Evolutionary conservation across 92 coral and sea anemone species (phyloP).

Genomic region (Actinernus sp.): DNA sequence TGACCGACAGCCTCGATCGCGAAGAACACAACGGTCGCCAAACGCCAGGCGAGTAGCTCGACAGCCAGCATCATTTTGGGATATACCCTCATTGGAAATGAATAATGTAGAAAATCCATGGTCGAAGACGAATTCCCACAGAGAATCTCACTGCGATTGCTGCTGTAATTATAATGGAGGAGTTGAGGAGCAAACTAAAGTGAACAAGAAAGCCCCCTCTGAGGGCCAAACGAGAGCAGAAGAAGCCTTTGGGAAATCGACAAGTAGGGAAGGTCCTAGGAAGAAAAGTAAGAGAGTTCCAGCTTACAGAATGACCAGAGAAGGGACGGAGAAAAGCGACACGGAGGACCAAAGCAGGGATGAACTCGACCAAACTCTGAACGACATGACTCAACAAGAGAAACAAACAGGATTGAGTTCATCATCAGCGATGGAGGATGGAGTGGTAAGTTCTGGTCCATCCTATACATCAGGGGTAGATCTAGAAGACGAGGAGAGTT

Average conservation of each 20-base stretch:
- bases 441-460: too few species aligned
- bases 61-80: conserved; percentile 1
- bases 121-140: neutral
- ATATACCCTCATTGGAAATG: neutral
- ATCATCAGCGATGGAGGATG: neutral
- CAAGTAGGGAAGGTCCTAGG: neutral
- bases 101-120: neutral
- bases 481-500: too few species aligned
- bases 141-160: neutral
- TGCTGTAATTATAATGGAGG: too few species aligned
- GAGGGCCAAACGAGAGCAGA: too few species aligned
- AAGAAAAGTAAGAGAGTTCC: neutral
- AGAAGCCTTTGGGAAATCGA: neutral
- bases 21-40: neutral
- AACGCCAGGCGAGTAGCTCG: neutral
- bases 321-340: neutral
- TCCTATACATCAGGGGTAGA: too few species aligned
- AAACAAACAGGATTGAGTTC: neutral
- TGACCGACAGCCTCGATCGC: neutral
- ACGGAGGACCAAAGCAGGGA: neutral
- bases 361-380: neutral
- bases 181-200: too few species aligned
- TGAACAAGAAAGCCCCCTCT: too few species aligned
- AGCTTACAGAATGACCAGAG: neutral
- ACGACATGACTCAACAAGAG: too few species aligned